A percentile compares a stretch with the other conserved stretches of the same genome.
These are phyloP conservation scores for Scylla paramamosain DNA, from an alignment of 1,140 invertebrate species.

Conservation along the genomic window DNA sequence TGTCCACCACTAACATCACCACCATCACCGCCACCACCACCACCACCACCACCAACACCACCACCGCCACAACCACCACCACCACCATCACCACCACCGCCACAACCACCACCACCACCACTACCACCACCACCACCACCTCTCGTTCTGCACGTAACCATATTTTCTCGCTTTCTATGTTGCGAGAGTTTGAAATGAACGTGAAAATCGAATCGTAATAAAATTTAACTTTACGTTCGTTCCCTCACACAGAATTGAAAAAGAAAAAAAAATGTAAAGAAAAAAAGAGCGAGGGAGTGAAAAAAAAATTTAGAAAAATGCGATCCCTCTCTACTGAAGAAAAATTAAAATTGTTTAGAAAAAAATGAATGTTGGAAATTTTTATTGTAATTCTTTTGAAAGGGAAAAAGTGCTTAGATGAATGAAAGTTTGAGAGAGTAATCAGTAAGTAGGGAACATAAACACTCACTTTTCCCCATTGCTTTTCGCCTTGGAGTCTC, in stretches of 20 bases:
- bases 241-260: constrained; percentile 12
- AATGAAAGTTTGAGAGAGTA: not conserved
- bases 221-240: constrained; percentile 5
- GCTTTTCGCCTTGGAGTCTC: no score
- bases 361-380: constrained; percentile 5
- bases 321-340: not conserved
- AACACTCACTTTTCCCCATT: not conserved
- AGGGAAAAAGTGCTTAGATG: not conserved
- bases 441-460: not conserved
- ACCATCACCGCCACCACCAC: no score
- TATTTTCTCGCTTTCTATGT: constrained; percentile 7
- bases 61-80: no score
- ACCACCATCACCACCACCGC: no score
- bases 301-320: not conserved
- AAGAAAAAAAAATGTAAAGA: not conserved
- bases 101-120: no score
- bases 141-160: constrained; percentile 1
- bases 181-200: not conserved
- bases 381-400: not conserved
- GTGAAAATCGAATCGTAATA: constrained; percentile 23
- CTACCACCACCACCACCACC: not conserved
- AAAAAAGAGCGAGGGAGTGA: no score
- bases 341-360: not conserved
- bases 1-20: no score
- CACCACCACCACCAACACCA: no score